These are phyloP conservation scores for Adineta ricciae DNA, from an alignment of 2,888 invertebrate species.

Conservation along the genomic window DNA sequence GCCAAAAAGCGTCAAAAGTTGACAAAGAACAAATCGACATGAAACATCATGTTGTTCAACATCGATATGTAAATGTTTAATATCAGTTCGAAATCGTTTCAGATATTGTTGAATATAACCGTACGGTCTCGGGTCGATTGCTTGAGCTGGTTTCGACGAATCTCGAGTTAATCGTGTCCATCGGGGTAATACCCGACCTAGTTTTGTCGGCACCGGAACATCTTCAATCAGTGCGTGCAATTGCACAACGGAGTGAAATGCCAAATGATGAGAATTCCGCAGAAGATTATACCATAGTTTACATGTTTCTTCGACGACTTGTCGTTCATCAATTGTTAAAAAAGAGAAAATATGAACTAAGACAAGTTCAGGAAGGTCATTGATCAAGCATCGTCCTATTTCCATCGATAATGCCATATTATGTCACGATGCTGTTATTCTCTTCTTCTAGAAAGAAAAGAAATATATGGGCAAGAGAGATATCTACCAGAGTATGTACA, in stretches of 20 bases:
- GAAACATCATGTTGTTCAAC: slow-evolving; percentile 7
- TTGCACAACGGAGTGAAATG: background rate
- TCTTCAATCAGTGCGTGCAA: background rate
- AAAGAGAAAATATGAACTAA: slow-evolving; percentile 7
- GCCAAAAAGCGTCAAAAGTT: background rate
- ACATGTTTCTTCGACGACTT: background rate
- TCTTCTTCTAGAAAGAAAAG: background rate
- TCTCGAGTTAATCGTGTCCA: background rate
- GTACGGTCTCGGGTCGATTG: background rate
- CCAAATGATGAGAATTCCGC: background rate
- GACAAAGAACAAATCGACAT: background rate
- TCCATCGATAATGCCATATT: background rate
- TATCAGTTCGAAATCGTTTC: background rate
- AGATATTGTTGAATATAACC: background rate
- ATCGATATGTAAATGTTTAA: slow-evolving; percentile 16
- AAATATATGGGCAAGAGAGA: background rate
- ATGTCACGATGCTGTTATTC: background rate
- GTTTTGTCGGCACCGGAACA: background rate
- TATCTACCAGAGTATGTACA: background rate
- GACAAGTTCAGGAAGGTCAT: slow-evolving; percentile 1
- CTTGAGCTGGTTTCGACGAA: background rate
- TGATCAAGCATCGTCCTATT: background rate
- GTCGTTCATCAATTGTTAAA: slow-evolving; percentile 11
- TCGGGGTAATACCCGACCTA: slow-evolving; percentile 5
- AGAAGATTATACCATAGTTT: background rate